A percentile compares a stretch with the other conserved stretches of the same genome.
Conservation (phyloP, 2,888 invertebrate genomes). For the Tetranychus truncatus region DNA sequence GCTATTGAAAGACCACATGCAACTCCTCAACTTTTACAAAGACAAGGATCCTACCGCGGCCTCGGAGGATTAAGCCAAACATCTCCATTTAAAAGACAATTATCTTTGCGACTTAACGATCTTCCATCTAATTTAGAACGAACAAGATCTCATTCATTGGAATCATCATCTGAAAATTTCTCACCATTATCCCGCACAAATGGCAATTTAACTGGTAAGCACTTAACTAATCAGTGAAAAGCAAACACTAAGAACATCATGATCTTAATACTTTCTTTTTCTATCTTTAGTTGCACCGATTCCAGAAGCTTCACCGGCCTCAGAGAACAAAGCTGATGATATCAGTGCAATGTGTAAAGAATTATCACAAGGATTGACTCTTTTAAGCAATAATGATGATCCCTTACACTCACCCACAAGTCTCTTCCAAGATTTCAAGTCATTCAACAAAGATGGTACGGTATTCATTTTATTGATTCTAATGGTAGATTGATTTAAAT, state of each 20-base stretch:
- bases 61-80: constrained; percentile 58
- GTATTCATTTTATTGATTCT: no score
- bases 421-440: neutral
- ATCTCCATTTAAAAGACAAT: constrained; percentile 85
- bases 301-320: constrained; percentile 49
- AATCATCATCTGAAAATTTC: constrained; percentile 18
- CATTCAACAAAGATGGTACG: no score
- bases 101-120: constrained; percentile 70
- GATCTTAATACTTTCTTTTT: neutral
- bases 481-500: no score
- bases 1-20: constrained; percentile 91
- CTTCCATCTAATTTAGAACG: constrained; percentile 85
- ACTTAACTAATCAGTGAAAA: neutral
- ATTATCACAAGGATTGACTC: constrained; percentile 52
- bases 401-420: neutral
- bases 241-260: neutral
- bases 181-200: neutral
- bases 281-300: constrained; percentile 49
- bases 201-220: constrained; percentile 8
- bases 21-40: constrained; percentile 74
- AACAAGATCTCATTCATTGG: constrained; percentile 29
- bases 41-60: constrained; percentile 85
- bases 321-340: constrained; percentile 34
- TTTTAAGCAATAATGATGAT: constrained; percentile 45
- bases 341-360: constrained; percentile 59